Conservation (phyloP, 2,888 invertebrate species). For the Leucoptera coffeella region DNA sequence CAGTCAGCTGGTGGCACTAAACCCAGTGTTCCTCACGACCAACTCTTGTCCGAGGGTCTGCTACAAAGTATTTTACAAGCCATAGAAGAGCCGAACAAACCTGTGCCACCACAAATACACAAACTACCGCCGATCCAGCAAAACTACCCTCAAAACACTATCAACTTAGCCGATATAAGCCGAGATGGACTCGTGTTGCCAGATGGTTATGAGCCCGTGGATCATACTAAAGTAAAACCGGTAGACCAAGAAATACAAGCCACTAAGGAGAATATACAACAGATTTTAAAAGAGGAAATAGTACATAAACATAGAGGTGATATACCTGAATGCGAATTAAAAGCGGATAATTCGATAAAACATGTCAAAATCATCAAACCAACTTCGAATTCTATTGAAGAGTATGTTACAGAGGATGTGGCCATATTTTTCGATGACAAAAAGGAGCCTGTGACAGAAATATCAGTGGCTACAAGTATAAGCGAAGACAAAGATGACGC, state of each 20-base stretch:
- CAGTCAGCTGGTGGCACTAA: conserved; percentile 56
- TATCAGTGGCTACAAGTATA: conserved; percentile 39
- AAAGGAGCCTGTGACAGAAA: conserved; percentile 32
- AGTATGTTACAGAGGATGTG: conserved; percentile 52
- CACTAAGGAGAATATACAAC: conserved; percentile 14
- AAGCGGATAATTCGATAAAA: conserved; percentile 32
- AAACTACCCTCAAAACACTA: conserved; percentile 10
- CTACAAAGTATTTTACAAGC: conserved; percentile 76
- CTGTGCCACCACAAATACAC: conserved; percentile 6
- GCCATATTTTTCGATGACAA: conserved; percentile 48
- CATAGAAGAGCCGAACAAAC: conserved; percentile 62
- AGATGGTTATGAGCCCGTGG: conserved; percentile 35
- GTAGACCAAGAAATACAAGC: conserved; percentile 21
- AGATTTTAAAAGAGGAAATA: conserved; percentile 13
- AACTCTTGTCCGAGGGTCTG: conserved; percentile 71
- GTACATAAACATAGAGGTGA: conserved; percentile 16
- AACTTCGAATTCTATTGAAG: conserved; percentile 22
- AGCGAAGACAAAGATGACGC: conserved; percentile 17
- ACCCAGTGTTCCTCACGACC: conserved; percentile 58
- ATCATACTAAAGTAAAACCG: conserved; percentile 16
- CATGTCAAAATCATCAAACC: conserved; percentile 32
- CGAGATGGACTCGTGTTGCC: conserved; percentile 26
- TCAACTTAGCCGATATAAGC: conserved; percentile 12
- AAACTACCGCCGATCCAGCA: too few species aligned
- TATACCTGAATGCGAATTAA: conserved; percentile 30